These are phyloP conservation scores for Ameiurus melas DNA, from an alignment of 2,113 vertebrate genomes.

Conservation along the genomic window DNA sequence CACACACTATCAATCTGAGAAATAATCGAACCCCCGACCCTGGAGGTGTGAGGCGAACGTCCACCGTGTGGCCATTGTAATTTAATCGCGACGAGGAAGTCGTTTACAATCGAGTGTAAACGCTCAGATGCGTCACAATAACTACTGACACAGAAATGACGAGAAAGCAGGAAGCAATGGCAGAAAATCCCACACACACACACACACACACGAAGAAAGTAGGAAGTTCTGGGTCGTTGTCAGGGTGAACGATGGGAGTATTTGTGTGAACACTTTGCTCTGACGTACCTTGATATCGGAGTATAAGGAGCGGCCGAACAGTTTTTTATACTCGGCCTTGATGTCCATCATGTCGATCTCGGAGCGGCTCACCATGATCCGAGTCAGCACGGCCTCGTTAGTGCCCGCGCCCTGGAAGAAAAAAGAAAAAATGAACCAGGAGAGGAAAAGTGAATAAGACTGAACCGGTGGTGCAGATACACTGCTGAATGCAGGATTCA, in stretches of 20 bases:
- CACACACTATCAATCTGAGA: neutral
- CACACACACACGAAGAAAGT: too few relatives aligned
- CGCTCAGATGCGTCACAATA: too few relatives aligned
- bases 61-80: too few relatives aligned
- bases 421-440: neutral
- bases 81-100: too few relatives aligned
- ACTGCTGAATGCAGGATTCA: too few relatives aligned
- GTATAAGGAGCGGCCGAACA: constrained; percentile 75
- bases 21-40: neutral
- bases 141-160: too few relatives aligned
- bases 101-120: too few relatives aligned
- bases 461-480: too few relatives aligned
- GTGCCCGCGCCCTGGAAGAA: constrained; percentile 79
- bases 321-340: constrained; percentile 81
- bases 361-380: constrained; percentile 82
- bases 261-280: neutral
- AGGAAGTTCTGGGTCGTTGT: too few relatives aligned
- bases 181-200: too few relatives aligned
- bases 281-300: constrained; percentile 77
- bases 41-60: too few relatives aligned
- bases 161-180: too few relatives aligned
- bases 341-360: constrained; percentile 86
- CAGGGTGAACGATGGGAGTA: neutral
- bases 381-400: constrained; percentile 76
- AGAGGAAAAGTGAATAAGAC: neutral